These are phyloP conservation scores for Proterorhinus semilunaris DNA, from an alignment of 2,113 vertebrate species.

Conservation along the genomic window DNA sequence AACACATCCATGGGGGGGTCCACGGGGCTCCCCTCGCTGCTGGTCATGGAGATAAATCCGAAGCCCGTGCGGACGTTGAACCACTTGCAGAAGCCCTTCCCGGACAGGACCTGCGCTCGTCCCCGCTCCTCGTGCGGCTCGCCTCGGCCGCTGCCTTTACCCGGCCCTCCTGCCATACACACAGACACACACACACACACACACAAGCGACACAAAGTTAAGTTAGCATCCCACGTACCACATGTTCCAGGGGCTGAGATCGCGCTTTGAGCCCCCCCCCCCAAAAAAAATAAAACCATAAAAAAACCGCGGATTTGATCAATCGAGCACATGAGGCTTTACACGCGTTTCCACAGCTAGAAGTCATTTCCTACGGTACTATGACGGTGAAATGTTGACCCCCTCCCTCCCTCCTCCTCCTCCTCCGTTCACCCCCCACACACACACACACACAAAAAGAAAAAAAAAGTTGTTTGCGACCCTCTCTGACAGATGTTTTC, in stretches of 20 bases:
- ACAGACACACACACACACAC: constrained; percentile 30
- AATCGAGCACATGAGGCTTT: constrained; percentile 30
- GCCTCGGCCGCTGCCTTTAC: constrained; percentile 82
- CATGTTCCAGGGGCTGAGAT: no score
- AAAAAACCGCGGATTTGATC: no score
- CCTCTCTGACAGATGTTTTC: constrained; percentile 60
- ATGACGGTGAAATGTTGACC: constrained; percentile 14
- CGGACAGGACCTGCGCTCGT: constrained; percentile 84
- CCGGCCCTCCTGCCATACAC: constrained; percentile 77
- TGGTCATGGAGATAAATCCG: constrained; percentile 98
- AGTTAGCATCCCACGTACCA: neutral
- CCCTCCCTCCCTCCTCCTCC: neutral
- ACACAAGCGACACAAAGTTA: constrained; percentile 1
- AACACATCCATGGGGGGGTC: constrained; percentile 96
- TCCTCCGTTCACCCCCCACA: neutral
- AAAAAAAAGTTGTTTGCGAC: constrained; percentile 41
- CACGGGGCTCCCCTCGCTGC: constrained; percentile 89
- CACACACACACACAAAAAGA: no score
- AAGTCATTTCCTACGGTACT: constrained; percentile 39
- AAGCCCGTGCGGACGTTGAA: constrained; percentile 99
- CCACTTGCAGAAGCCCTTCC: constrained; percentile 98
- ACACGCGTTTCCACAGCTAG: constrained; percentile 44
- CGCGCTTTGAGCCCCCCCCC: no score
- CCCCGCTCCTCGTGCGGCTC: constrained; percentile 83
- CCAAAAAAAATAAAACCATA: no score